Conservation (phyloP, 2,113 vertebrate genomes). For the Tylochromis polylepis region DNA sequence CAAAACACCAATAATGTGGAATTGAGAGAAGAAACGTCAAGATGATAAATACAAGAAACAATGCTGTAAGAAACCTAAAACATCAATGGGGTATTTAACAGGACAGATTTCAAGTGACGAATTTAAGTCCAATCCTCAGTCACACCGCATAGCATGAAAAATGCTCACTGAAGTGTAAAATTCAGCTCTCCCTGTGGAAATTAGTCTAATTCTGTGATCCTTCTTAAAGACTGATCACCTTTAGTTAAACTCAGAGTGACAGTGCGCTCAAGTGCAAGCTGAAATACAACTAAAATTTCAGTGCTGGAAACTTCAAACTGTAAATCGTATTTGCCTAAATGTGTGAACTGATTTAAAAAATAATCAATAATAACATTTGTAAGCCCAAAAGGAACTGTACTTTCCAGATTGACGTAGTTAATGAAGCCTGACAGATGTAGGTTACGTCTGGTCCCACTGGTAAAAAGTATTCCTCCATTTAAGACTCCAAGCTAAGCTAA, state of each 20-base stretch:
- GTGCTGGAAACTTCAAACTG: background rate
- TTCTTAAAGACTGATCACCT: constrained; percentile 7
- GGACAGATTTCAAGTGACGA: constrained; percentile 8
- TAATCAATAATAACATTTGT: background rate
- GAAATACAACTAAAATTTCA: background rate
- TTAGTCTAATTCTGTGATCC: constrained; percentile 6
- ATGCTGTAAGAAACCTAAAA: constrained; percentile 29
- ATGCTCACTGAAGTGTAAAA: constrained; percentile 8
- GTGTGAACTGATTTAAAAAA: background rate
- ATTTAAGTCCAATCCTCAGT: constrained; percentile 17
- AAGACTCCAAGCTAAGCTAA: background rate
- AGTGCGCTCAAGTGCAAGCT: background rate
- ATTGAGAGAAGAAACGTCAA: background rate
- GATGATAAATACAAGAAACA: background rate
- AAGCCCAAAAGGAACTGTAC: constrained; percentile 19
- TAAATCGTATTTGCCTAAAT: background rate
- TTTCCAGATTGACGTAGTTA: constrained; percentile 41
- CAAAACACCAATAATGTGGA: background rate
- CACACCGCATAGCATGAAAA: background rate
- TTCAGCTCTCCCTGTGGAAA: constrained; percentile 1
- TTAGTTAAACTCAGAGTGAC: background rate
- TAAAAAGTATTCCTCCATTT: constrained; percentile 35
- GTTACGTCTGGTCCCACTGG: constrained; percentile 59
- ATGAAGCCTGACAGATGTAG: constrained; percentile 69
- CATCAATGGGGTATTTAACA: constrained; percentile 39